phyloP scores from a whole-genome alignment of 2,797 vertebrate species.

The Ibycter americanus region DNA sequence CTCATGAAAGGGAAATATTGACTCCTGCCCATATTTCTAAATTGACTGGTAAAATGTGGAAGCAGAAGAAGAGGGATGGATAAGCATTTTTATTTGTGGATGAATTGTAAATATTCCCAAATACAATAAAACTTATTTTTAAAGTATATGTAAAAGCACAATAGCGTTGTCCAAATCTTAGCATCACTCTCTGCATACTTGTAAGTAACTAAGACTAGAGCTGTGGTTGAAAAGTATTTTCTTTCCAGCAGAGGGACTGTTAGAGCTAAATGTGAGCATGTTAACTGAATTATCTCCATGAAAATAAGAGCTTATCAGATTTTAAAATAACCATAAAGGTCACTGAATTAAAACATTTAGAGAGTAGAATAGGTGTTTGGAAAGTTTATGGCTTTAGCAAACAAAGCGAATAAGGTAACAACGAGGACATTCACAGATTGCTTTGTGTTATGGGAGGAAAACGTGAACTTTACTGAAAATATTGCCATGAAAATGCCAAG shows the following conservation, averaged over 20 bases:
- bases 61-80: not conserved
- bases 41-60: not conserved
- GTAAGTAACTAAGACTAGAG: not conserved
- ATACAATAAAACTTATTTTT: not conserved
- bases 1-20: not conserved
- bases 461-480: not conserved
- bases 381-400: not conserved
- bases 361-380: not conserved
- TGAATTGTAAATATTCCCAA: not conserved
- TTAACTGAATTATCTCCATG: conserved; percentile 6
- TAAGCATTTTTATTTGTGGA: not conserved
- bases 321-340: conserved; percentile 5
- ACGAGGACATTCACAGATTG: not conserved
- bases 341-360: not conserved
- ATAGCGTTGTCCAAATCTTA: not conserved
- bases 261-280: not conserved
- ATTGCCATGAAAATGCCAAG: not conserved
- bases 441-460: not conserved
- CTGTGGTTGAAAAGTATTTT: not conserved
- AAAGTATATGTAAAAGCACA: not conserved
- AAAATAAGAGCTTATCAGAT: not conserved
- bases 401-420: not conserved
- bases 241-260: not conserved
- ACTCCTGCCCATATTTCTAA: not conserved
- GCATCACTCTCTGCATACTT: not conserved